phyloP scores from a whole-genome alignment of 2,113 vertebrate genomes.

The Boulengeromyrus knoepffleri region DNA sequence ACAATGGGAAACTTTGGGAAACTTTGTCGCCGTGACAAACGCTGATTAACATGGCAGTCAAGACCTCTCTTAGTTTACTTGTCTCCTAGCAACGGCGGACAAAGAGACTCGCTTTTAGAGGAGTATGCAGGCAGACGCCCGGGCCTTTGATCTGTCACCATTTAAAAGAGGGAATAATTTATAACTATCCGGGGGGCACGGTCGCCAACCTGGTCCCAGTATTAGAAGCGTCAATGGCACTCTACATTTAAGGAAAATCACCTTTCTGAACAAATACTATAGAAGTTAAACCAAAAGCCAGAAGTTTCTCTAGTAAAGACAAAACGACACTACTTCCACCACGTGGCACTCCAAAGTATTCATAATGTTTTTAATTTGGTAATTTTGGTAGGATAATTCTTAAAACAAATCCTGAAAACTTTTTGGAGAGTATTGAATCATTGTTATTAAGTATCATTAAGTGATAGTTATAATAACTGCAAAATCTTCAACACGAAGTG shows the following conservation, averaged over 20 bases:
- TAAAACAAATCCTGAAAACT: not conserved
- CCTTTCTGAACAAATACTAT: conserved; percentile 25
- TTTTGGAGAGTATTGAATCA: not conserved
- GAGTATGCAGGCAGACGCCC: conserved; percentile 49
- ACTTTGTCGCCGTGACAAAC: conserved; percentile 55
- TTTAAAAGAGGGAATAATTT: conserved; percentile 55
- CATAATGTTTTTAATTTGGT: not conserved
- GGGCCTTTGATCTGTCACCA: conserved; percentile 71
- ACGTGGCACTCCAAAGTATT: not conserved
- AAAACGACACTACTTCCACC: not conserved
- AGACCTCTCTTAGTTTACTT: conserved; percentile 52
- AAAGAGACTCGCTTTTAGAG: conserved; percentile 62
- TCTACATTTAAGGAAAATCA: conserved; percentile 22
- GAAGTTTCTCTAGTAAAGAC: not conserved
- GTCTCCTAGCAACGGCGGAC: conserved; percentile 71
- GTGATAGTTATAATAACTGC: not conserved
- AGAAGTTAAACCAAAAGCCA: not conserved
- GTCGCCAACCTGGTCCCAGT: not conserved
- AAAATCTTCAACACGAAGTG: not conserved
- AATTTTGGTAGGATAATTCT: not conserved
- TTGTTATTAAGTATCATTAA: not conserved
- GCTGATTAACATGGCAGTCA: conserved; percentile 64
- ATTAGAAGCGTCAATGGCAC: conserved; percentile 26
- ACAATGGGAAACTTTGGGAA: conserved; percentile 49
- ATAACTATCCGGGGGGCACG: conserved; percentile 24